Evolutionary conservation across 2,888 invertebrate genomes (phyloP), one percentile per base, ranked within the genome.

Genomic region (Cancer borealis): DNA sequence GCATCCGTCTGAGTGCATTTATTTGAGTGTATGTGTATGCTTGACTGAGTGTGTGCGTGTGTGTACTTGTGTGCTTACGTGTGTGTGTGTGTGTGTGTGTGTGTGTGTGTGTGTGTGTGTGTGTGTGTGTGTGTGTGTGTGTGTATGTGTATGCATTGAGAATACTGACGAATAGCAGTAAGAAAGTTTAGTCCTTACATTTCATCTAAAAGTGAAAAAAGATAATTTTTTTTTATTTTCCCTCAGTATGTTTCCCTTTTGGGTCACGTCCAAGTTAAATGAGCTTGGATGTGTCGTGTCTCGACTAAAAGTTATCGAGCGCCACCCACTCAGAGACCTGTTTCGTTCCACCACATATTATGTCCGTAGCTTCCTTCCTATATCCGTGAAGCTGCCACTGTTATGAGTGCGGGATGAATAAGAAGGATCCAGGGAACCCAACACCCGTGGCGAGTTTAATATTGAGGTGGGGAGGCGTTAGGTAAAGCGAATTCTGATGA

Each of bases 311-410:
- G 66, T n/a, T 66, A 6, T 6, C 54, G 17, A 1, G 66, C n/a
- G 66, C 66, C 66, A 66, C n/a, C 66, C 66, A n/a, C n/a, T 66
- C n/a, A n/a, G 4, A 3, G 66, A 66, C 66, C 66, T 66, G 66
- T n/a, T n/a, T 66, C 66, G 66, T 21, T n/a, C n/a, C 66, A n/a
- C 66, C 66, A 66, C n/a, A 66, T n/a, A n/a, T n/a, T n/a, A 66
- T 66, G 66, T 66, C 66, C 66, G 66, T 66, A 66, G n/a, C 66
- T 66, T 66, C 66, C 66, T 66, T n/a, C 66, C 66, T n/a, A 66
- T 66, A n/a, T 66, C 66, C 66, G 66, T 21, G 66, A 66, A n/a
- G 66, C 66, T n/a, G 66, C 66, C 66, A 66, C n/a, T 6, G 66
- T 66, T 66, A 66, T 66, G 66, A n/a, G 66, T n/a, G 66, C n/a